phyloP scores from a whole-genome alignment of 2,113 vertebrate genomes.

The pig (Sus scrofa) region DNA sequence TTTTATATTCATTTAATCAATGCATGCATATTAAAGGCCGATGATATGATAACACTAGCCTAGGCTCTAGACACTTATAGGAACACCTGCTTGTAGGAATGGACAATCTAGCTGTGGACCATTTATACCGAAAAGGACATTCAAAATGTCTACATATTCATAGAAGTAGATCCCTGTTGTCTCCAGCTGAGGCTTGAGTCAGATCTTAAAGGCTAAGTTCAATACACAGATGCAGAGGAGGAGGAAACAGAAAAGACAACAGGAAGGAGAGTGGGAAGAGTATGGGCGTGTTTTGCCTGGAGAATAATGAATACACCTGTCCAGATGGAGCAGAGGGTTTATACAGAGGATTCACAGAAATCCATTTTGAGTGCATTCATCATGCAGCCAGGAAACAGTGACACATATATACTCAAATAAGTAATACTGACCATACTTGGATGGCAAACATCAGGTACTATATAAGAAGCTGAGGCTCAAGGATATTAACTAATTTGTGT shows the following conservation, averaged over 20 bases:
- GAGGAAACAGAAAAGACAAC: not conserved
- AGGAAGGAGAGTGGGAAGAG: not conserved
- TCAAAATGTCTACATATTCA: not conserved
- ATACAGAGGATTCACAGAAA: not conserved
- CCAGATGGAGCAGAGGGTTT: not conserved
- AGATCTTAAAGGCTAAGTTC: conserved; percentile 20
- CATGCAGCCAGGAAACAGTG: not conserved
- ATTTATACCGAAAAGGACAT: not conserved
- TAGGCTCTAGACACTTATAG: not conserved
- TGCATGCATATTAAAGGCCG: not conserved
- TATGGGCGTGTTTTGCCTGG: not conserved
- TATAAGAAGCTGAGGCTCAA: not conserved
- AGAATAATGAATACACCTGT: not conserved
- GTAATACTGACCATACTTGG: not conserved
- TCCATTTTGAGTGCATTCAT: not conserved
- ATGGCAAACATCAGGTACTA: not conserved
- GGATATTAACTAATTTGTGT: not conserved
- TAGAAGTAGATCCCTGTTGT: not conserved
- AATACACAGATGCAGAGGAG: conserved; percentile 8
- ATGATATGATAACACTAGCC: not conserved
- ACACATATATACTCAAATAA: not conserved
- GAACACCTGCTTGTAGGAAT: not conserved
- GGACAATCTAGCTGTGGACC: not conserved
- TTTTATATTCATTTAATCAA: not conserved
- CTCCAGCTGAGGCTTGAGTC: not conserved